These are phyloP conservation scores for Anguilla marmorata DNA, from an alignment of 2,797 vertebrate genomes.

Conservation along the genomic window DNA sequence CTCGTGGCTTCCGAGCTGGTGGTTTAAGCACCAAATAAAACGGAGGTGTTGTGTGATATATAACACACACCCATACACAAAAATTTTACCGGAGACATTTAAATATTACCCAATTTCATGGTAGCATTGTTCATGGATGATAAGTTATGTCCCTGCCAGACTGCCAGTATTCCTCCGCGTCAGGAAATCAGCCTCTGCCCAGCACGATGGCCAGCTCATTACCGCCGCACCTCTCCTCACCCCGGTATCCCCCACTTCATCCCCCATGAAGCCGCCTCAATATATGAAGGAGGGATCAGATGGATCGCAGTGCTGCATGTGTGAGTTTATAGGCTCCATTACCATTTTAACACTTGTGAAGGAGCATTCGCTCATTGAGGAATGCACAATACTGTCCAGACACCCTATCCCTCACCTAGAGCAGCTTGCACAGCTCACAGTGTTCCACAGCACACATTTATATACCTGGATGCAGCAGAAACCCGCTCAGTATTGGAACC, in stretches of 20 bases:
- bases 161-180: constrained; percentile 21
- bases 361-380: background rate
- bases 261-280: too few species aligned
- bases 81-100: constrained; percentile 35
- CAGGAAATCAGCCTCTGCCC: constrained; percentile 28
- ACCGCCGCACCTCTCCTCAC: constrained; percentile 42
- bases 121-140: constrained; percentile 46
- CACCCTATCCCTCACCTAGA: background rate
- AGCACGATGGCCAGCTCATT: constrained; percentile 42
- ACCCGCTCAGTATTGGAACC: background rate
- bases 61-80: constrained; percentile 32
- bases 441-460: background rate
- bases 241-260: constrained; percentile 3
- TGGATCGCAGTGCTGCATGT: constrained; percentile 41
- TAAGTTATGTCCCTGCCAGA: constrained; percentile 45
- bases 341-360: background rate
- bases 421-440: background rate
- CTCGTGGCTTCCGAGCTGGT: constrained; percentile 50
- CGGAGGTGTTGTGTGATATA: constrained; percentile 44
- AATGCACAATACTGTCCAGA: background rate
- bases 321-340: constrained; percentile 5
- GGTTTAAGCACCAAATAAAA: constrained; percentile 50
- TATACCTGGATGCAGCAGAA: background rate
- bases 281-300: constrained; percentile 24
- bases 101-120: constrained; percentile 54